Evolutionary conservation across 2,797 vertebrate species (phyloP).

Genomic region (Poeciliopsis infans): DNA sequence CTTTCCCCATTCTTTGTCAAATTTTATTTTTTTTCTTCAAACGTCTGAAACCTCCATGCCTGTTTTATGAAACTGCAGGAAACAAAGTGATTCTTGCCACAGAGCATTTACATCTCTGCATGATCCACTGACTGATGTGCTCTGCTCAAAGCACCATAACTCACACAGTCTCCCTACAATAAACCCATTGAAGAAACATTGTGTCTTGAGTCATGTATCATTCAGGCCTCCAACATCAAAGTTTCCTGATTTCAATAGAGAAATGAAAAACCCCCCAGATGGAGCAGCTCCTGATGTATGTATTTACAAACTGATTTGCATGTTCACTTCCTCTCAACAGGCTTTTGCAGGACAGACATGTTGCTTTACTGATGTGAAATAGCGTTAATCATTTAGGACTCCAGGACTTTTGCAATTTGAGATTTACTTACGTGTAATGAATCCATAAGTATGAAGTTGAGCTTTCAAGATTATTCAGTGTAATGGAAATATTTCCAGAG

Average conservation of each 20-base stretch:
- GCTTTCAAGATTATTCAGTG: background rate
- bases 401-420: background rate
- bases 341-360: background rate
- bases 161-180: background rate
- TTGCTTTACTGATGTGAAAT: background rate
- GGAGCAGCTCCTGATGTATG: background rate
- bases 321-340: background rate
- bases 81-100: background rate
- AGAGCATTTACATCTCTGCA: background rate
- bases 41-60: background rate
- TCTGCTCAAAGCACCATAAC: background rate
- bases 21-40: background rate
- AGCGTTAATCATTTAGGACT: background rate
- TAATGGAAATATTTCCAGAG: background rate
- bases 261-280: background rate
- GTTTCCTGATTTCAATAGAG: background rate
- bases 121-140: background rate
- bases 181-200: slow-evolving; percentile 3
- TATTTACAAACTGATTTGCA: background rate
- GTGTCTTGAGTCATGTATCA: background rate
- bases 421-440: no score
- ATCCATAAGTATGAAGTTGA: background rate
- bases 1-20: background rate
- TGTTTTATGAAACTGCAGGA: background rate
- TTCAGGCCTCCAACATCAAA: background rate